phyloP scores from a whole-genome alignment of 2,113 vertebrate genomes.

The Poeciliopsis prolifica region DNA sequence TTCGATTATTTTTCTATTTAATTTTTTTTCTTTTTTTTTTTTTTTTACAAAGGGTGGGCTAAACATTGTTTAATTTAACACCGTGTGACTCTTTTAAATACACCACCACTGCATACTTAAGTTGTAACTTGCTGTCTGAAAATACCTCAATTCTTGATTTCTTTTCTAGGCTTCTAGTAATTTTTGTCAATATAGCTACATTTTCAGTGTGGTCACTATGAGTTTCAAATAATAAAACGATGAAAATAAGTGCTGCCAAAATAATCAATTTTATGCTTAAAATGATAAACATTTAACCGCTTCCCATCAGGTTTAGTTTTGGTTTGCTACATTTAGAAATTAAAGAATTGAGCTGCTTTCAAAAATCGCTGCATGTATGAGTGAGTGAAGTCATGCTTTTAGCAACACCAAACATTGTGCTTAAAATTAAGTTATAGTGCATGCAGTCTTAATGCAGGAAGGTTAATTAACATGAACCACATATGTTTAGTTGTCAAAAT shows the following conservation, averaged over 20 bases:
- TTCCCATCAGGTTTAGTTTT: slow-evolving; percentile 11
- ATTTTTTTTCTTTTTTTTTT: no score
- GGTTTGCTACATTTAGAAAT: slow-evolving; percentile 13
- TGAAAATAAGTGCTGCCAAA: not conserved
- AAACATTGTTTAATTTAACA: slow-evolving; percentile 27
- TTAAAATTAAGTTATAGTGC: slow-evolving; percentile 37
- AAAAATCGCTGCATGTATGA: slow-evolving; percentile 24
- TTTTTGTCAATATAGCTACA: no score
- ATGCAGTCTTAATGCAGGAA: slow-evolving; percentile 20
- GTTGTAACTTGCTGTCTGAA: slow-evolving; percentile 77
- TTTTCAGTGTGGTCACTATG: no score
- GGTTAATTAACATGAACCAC: slow-evolving; percentile 53
- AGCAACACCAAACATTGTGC: slow-evolving; percentile 22
- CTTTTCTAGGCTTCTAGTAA: no score
- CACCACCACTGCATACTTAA: slow-evolving; percentile 81
- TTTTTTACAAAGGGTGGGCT: no score
- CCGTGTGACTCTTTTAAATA: slow-evolving; percentile 75
- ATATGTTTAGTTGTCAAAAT: slow-evolving; percentile 18
- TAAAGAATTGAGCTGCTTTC: not conserved
- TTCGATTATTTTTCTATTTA: no score
- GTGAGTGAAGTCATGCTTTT: slow-evolving; percentile 1
- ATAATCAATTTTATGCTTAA: not conserved
- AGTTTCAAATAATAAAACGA: no score
- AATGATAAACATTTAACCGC: not conserved
- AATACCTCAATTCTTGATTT: slow-evolving; percentile 79